phyloP scores from a whole-genome alignment of 1,140 invertebrate genomes.

The Hylaeus volcanicus region DNA sequence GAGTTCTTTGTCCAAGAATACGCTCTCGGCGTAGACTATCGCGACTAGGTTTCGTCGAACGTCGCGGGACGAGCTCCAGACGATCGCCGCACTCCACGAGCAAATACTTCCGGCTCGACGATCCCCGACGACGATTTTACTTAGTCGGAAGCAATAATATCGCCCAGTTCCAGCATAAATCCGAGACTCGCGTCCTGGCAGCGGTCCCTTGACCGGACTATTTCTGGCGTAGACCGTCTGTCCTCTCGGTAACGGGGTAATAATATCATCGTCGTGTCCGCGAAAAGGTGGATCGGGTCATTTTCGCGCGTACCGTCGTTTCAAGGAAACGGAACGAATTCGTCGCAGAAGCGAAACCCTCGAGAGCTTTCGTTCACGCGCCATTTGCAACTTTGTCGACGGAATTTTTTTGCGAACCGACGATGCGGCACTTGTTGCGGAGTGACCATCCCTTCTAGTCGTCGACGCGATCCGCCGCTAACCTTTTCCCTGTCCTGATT shows the following conservation, averaged over 20 bases:
- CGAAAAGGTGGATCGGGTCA: not conserved
- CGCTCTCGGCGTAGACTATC: not conserved
- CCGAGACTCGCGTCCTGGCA: slow-evolving; percentile 28
- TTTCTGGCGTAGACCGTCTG: slow-evolving; percentile 32
- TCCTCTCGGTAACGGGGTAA: slow-evolving; percentile 18
- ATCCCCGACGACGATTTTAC: not conserved
- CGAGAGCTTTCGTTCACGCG: no score
- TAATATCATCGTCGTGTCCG: slow-evolving; percentile 34
- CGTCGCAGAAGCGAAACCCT: no score
- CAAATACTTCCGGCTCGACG: slow-evolving; percentile 11
- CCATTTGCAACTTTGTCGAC: no score
- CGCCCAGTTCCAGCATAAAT: slow-evolving; percentile 14
- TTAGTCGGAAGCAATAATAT: slow-evolving; percentile 6
- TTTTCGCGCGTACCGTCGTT: not conserved
- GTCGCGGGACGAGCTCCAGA: not conserved
- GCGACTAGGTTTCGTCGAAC: not conserved
- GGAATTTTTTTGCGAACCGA: no score
- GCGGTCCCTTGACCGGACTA: slow-evolving; percentile 6
- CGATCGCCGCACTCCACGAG: not conserved
- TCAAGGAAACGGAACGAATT: not conserved
- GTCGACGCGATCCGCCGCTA: no score
- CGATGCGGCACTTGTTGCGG: no score
- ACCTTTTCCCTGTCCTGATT: no score
- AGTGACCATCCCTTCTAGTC: no score
- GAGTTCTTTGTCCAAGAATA: slow-evolving; percentile 21